phyloP scores from a whole-genome alignment of 2,888 invertebrate genomes.

The Blomia tropicalis region DNA sequence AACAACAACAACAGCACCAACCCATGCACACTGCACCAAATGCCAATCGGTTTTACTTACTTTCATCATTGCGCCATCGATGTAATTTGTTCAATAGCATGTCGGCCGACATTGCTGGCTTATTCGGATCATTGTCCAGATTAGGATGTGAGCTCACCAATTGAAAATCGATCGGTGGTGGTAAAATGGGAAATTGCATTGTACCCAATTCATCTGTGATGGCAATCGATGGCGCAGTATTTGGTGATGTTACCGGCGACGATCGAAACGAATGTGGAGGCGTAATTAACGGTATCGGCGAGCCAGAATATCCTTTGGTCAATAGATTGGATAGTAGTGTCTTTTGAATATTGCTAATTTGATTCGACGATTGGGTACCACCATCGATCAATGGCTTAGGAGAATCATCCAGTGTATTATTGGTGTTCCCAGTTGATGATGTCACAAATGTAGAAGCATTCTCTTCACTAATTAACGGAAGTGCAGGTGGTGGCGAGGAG shows the following conservation, averaged over 20 bases:
- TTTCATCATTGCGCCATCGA: conserved; percentile 20
- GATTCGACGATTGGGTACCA: neutral
- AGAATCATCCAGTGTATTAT: too few species aligned
- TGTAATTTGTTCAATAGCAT: conserved; percentile 3
- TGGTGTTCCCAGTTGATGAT: neutral
- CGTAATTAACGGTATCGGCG: conserved; percentile 17
- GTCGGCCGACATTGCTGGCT: neutral
- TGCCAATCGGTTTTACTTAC: neutral
- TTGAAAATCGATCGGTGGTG: conserved; percentile 22
- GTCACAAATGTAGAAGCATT: neutral
- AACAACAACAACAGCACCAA: too few species aligned
- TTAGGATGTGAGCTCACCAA: conserved; percentile 13
- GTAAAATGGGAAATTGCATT: conserved; percentile 21
- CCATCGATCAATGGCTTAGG: neutral
- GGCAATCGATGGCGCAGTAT: conserved; percentile 19
- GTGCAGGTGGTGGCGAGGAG: conserved; percentile 9
- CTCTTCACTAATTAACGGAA: conserved; percentile 25
- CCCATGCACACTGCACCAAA: neutral
- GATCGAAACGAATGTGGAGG: conserved; percentile 25
- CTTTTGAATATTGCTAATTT: conserved; percentile 5
- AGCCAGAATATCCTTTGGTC: neutral
- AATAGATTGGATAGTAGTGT: neutral
- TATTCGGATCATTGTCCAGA: conserved; percentile 2
- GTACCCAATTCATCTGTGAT: conserved; percentile 24
- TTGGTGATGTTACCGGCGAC: conserved; percentile 20